These are phyloP conservation scores for Incurvaria masculella DNA, from an alignment of 2,888 invertebrate genomes.

Conservation along the genomic window DNA sequence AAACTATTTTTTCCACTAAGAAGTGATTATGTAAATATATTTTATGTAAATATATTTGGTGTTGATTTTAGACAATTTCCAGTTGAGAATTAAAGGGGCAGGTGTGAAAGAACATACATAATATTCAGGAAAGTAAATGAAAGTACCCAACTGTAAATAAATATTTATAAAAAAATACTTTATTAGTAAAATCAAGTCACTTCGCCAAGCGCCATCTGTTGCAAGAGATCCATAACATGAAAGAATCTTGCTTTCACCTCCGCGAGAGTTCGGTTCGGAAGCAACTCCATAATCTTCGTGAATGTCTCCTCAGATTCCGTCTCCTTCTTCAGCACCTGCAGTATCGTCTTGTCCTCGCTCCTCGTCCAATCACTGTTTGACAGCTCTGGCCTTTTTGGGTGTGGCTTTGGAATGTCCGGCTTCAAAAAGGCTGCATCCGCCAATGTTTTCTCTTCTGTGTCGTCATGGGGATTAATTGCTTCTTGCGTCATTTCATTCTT, in stretches of 20 bases:
- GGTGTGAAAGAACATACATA: no score
- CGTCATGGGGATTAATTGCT: slow-evolving; percentile 21
- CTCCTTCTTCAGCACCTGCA: slow-evolving; percentile 72
- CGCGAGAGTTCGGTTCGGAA: slow-evolving; percentile 52
- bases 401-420: slow-evolving; percentile 13
- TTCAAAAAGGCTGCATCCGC: background rate
- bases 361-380: slow-evolving; percentile 62
- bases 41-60: no score
- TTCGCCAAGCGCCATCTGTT: slow-evolving; percentile 56
- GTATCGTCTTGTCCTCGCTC: slow-evolving; percentile 78
- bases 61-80: no score
- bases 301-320: slow-evolving; percentile 62
- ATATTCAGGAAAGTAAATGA: background rate
- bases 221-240: slow-evolving; percentile 60
- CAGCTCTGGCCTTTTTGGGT: slow-evolving; percentile 23
- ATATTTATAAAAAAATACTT: background rate
- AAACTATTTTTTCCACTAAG: no score
- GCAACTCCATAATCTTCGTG: slow-evolving; percentile 47
- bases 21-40: no score
- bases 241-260: slow-evolving; percentile 62
- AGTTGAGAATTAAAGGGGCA: no score
- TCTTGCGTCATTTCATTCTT: slow-evolving; percentile 25
- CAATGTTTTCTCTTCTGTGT: background rate
- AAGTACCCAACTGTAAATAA: background rate
- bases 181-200: slow-evolving; percentile 28